A percentile compares a stretch with the other conserved stretches of the same genome.
Conservation (phyloP, 2,797 vertebrate species). For the Macroramphosus scolopax region DNA sequence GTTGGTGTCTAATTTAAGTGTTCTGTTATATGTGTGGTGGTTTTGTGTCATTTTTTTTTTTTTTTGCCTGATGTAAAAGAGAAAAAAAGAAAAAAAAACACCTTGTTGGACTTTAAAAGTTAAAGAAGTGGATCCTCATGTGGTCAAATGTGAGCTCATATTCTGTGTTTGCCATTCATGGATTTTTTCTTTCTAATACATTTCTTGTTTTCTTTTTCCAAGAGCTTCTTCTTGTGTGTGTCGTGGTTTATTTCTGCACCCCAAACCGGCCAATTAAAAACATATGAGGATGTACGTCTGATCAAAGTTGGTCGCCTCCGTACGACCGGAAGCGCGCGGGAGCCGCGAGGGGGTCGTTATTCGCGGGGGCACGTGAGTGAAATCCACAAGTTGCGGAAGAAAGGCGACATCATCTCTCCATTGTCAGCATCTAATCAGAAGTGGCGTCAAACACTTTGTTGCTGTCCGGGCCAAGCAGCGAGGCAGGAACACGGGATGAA, state of each 20-base stretch:
- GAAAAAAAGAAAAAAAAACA: constrained; percentile 12
- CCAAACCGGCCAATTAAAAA: constrained; percentile 65
- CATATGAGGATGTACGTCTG: constrained; percentile 52
- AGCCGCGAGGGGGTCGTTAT: constrained; percentile 61
- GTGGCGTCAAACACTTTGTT: constrained; percentile 82
- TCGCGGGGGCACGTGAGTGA: constrained; percentile 75
- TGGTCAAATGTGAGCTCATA: constrained; percentile 63
- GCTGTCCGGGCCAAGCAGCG: constrained; percentile 69
- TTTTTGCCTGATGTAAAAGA: constrained; percentile 56
- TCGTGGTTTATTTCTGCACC: constrained; percentile 60
- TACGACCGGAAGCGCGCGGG: constrained; percentile 59
- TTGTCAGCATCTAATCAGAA: constrained; percentile 81
- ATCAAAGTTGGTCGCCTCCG: constrained; percentile 73
- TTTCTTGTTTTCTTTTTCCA: constrained; percentile 49
- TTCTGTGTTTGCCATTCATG: constrained; percentile 68
- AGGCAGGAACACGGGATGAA: constrained; percentile 74
- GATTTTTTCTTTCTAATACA: constrained; percentile 70
- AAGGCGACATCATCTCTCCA: constrained; percentile 72
- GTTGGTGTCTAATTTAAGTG: constrained; percentile 49
- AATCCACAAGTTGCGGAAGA: constrained; percentile 78
- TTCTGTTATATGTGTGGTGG: constrained; percentile 61
- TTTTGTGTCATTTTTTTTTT: constrained; percentile 53
- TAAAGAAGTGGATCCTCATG: constrained; percentile 47
- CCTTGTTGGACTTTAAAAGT: constrained; percentile 41
- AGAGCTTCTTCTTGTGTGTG: constrained; percentile 47